phyloP scores from a whole-genome alignment of 2,797 vertebrate species.

The Sylvilagus floridanus region DNA sequence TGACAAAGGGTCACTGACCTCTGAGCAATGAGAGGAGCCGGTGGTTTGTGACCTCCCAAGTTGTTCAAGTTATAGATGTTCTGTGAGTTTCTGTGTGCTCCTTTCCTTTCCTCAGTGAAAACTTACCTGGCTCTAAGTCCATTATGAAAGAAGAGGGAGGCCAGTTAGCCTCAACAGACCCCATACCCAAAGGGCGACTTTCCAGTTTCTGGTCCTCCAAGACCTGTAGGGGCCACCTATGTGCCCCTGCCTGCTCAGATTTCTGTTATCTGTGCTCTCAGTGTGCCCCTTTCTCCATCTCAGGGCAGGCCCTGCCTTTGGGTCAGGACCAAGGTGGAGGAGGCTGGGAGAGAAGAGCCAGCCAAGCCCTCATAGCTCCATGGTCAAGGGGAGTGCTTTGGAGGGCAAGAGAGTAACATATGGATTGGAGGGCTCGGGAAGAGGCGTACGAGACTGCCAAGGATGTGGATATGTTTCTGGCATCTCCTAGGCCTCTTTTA shows the following conservation, averaged over 20 bases:
- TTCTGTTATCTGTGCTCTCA: background rate
- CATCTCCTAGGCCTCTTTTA: background rate
- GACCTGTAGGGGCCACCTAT: background rate
- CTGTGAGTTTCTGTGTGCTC: background rate
- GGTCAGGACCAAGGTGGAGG: background rate
- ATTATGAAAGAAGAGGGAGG: slow-evolving; percentile 37
- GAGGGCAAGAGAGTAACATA: background rate
- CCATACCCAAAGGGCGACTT: background rate
- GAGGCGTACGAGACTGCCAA: background rate
- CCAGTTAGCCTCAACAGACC: slow-evolving; percentile 4
- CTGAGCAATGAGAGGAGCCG: background rate
- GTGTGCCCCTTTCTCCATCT: background rate
- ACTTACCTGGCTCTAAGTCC: slow-evolving; percentile 30
- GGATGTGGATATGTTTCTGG: background rate
- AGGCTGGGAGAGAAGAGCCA: background rate
- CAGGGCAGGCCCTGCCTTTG: slow-evolving; percentile 39
- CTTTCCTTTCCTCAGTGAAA: slow-evolving; percentile 18
- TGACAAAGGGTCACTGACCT: background rate
- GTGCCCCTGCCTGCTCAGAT: slow-evolving; percentile 25
- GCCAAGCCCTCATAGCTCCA: background rate
- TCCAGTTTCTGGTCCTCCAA: slow-evolving; percentile 3
- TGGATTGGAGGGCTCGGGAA: background rate
- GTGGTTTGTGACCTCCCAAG: slow-evolving; percentile 13
- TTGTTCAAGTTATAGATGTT: background rate
- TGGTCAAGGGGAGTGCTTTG: background rate